A percentile compares a stretch with the other conserved stretches of the same genome.
Conservation (phyloP, 2,888 invertebrate genomes). For the Trichopoda pennipes region DNA sequence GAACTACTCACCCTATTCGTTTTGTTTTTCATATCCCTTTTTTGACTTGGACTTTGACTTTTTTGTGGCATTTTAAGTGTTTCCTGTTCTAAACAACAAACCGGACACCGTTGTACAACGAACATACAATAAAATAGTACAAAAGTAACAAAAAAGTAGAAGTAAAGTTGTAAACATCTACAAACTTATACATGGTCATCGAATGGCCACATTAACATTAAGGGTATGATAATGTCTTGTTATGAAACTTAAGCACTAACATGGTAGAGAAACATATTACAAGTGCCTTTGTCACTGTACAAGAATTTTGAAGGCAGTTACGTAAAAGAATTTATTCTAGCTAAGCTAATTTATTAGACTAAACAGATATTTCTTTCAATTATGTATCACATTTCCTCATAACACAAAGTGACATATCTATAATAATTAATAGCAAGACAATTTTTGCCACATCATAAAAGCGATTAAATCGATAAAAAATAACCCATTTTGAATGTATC, state of each 20-base stretch:
- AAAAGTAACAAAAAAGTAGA: not conserved
- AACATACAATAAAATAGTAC: slow-evolving; percentile 29
- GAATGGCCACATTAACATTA: slow-evolving; percentile 54
- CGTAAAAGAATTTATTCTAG: slow-evolving; percentile 17
- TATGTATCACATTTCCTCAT: no score
- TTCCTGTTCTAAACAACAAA: slow-evolving; percentile 65
- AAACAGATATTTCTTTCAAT: no score
- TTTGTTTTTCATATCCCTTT: slow-evolving; percentile 33
- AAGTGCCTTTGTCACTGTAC: slow-evolving; percentile 13
- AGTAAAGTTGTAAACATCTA: slow-evolving; percentile 17
- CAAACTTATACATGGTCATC: slow-evolving; percentile 36
- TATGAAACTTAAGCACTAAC: slow-evolving; percentile 54
- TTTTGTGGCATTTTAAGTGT: slow-evolving; percentile 59
- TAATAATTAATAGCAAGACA: no score
- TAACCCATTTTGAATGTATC: no score
- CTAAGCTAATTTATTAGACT: no score
- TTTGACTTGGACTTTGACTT: slow-evolving; percentile 39
- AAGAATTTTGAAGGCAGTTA: slow-evolving; percentile 9
- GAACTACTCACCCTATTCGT: slow-evolving; percentile 56
- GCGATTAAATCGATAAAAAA: no score
- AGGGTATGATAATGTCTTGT: slow-evolving; percentile 62
- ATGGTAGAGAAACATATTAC: slow-evolving; percentile 22
- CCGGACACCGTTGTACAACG: slow-evolving; percentile 45
- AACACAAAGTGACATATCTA: no score
- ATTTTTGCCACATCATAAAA: no score